Percentiles rank a stretch among this genome's conserved stretches.
Evolutionary conservation across 37 sponge, comb jelly and placozoan species (phyloP).

Genomic region (Petrosia ficiformis): DNA sequence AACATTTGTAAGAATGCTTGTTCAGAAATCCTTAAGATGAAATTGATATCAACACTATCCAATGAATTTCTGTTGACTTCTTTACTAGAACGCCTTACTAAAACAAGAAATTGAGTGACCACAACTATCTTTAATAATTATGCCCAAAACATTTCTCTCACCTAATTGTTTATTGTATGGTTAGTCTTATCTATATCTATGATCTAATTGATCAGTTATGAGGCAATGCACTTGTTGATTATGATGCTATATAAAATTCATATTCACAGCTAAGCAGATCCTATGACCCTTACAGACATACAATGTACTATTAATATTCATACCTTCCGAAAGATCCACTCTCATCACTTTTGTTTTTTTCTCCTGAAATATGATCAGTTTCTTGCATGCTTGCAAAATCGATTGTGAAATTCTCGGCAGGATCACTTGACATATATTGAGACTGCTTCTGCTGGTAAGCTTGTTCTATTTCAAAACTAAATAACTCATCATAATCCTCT

Average conservation of each 20-base stretch:
- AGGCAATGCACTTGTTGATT: slow-evolving; percentile 31
- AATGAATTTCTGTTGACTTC: no score
- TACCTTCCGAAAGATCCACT: slow-evolving; percentile 37
- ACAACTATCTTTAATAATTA: no score
- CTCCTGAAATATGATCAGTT: slow-evolving; percentile 4
- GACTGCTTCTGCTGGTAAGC: slow-evolving; percentile 13
- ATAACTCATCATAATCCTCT: slow-evolving; percentile 22
- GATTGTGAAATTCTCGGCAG: slow-evolving; percentile 11
- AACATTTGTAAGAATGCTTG: no score
- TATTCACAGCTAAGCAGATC: not conserved
- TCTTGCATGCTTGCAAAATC: slow-evolving; percentile 20
- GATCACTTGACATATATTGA: not conserved
- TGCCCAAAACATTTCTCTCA: no score
- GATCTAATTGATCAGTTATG: no score
- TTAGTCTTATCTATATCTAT: no score
- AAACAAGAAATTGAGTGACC: no score
- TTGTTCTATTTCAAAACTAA: slow-evolving; percentile 37
- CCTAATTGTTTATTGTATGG: no score
- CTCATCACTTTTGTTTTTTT: slow-evolving; percentile 7
- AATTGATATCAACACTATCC: no score
- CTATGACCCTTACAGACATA: not conserved
- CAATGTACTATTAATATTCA: not conserved
- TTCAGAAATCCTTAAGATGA: no score
- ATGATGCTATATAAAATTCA: slow-evolving; percentile 5
- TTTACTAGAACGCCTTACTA: no score